A percentile compares a stretch with the other conserved stretches of the same genome.
These are phyloP conservation scores for Galemys pyrenaicus DNA, from an alignment of 2,113 vertebrate species.

Conservation along the genomic window DNA sequence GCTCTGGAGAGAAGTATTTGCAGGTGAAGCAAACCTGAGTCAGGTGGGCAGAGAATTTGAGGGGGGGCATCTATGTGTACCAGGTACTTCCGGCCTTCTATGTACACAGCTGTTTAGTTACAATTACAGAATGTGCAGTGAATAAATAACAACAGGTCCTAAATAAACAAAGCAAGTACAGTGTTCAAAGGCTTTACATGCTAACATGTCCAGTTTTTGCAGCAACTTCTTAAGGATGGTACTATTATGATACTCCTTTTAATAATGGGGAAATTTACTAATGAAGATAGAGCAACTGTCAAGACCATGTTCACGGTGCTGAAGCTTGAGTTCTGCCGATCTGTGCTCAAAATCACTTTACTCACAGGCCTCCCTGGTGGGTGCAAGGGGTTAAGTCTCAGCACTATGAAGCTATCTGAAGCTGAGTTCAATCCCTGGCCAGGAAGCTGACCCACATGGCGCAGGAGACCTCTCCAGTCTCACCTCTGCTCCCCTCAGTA, in stretches of 20 bases:
- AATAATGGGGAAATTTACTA: background rate
- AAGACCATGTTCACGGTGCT: background rate
- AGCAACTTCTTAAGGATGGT: background rate
- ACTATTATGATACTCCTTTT: background rate
- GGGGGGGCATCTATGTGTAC: background rate
- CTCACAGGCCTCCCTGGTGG: too few relatives aligned
- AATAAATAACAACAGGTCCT: background rate
- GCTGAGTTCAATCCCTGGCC: too few relatives aligned
- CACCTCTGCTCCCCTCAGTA: too few relatives aligned
- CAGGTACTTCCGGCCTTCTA: background rate
- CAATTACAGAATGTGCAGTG: background rate
- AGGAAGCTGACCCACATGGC: too few relatives aligned
- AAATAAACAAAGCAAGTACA: background rate
- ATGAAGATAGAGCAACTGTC: background rate
- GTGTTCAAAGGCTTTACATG: background rate
- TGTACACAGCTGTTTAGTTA: background rate
- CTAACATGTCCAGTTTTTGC: background rate
- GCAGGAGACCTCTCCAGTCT: too few relatives aligned
- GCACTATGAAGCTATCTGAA: too few relatives aligned
- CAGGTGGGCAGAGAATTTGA: accelerated
- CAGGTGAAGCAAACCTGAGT: background rate
- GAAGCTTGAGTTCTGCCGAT: background rate
- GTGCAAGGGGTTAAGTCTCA: too few relatives aligned
- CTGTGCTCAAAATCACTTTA: background rate
- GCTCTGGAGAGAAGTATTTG: background rate